Evolutionary conservation across 2,797 vertebrate species (phyloP).

Genomic region (Melanotaenia boesemani): DNA sequence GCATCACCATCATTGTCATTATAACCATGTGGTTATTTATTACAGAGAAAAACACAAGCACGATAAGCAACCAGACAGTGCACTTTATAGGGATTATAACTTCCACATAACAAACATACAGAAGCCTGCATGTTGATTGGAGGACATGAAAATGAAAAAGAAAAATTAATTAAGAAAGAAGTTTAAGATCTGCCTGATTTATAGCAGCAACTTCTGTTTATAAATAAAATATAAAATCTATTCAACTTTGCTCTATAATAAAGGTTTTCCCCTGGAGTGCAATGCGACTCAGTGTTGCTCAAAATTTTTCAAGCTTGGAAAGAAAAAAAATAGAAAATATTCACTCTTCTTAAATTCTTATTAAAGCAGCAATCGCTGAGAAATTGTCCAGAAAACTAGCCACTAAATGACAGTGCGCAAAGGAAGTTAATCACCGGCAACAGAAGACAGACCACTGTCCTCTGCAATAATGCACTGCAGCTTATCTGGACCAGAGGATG

Average conservation of each 20-base stretch:
- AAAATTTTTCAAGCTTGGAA: too few relatives aligned
- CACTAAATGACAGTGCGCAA: slow-evolving; percentile 26
- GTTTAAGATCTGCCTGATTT: slow-evolving; percentile 10
- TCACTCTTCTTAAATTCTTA: neutral
- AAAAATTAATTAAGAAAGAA: neutral
- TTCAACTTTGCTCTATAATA: too few relatives aligned
- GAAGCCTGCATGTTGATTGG: too few relatives aligned
- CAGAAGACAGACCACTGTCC: slow-evolving; percentile 45
- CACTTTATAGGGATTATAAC: too few relatives aligned
- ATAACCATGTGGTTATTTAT: neutral
- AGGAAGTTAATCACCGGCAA: slow-evolving; percentile 58
- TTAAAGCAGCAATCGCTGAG: neutral
- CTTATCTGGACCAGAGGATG: slow-evolving; percentile 10
- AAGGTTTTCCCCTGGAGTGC: too few relatives aligned
- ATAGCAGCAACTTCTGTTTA: neutral
- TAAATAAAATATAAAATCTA: neutral
- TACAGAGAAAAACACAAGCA: too few relatives aligned
- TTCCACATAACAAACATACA: neutral
- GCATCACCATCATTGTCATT: neutral
- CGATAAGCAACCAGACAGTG: too few relatives aligned
- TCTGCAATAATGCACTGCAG: slow-evolving; percentile 65
- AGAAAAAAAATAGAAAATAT: too few relatives aligned
- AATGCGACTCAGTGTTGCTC: too few relatives aligned
- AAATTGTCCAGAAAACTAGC: neutral
- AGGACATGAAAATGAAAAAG: neutral